Percentiles rank a stretch among this genome's conserved stretches.
phyloP scores from a whole-genome alignment of 2,113 vertebrate genomes.

The Strigops habroptila region DNA sequence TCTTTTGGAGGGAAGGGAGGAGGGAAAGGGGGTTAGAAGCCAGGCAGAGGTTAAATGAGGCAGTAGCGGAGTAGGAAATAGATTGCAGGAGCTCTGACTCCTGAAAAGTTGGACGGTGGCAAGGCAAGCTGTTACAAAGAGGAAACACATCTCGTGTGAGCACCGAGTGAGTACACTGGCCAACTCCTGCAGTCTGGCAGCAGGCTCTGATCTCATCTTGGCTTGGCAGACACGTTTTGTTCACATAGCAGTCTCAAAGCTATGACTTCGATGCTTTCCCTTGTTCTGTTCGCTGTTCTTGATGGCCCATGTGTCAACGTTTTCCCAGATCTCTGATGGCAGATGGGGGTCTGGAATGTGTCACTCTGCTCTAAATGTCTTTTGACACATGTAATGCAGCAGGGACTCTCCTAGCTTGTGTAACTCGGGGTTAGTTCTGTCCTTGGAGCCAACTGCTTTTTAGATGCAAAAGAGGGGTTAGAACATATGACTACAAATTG shows the following conservation, averaged over 20 bases:
- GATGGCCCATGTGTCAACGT: fast-evolving
- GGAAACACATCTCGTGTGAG: background rate
- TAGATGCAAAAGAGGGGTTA: background rate
- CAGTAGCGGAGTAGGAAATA: background rate
- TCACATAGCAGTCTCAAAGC: background rate
- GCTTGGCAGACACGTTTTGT: background rate
- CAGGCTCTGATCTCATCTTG: background rate
- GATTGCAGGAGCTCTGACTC: background rate
- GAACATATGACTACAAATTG: background rate
- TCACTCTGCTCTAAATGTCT: background rate
- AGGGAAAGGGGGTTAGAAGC: background rate
- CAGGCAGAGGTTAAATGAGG: background rate
- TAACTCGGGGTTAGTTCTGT: background rate
- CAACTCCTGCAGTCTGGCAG: background rate
- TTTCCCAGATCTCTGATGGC: background rate
- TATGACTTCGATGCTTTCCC: background rate
- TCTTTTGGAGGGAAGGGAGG: background rate
- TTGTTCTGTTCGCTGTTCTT: background rate
- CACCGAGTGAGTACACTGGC: fast-evolving
- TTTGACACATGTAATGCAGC: background rate
- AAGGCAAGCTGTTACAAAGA: background rate
- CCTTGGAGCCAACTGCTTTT: background rate
- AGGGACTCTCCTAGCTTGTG: background rate
- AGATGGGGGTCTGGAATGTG: background rate
- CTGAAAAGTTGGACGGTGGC: background rate